A percentile compares a stretch with the other conserved stretches of the same genome.
phyloP scores from a whole-genome alignment of 2,113 vertebrate species.

The Aviceda subcristata region DNA sequence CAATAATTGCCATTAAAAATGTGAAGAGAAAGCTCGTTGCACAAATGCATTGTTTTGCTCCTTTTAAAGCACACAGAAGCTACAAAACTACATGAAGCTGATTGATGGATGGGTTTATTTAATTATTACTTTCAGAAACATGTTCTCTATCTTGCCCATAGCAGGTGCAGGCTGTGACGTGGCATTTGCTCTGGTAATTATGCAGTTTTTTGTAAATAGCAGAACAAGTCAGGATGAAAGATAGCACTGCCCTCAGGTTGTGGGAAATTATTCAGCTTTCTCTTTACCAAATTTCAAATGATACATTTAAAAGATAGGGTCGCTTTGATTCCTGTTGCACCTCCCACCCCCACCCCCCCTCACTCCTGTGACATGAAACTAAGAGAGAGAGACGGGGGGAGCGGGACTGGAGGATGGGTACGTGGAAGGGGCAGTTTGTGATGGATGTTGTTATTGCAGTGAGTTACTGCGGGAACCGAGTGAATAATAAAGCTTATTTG shows the following conservation, averaged over 20 bases:
- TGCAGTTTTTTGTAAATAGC: slow-evolving; percentile 58
- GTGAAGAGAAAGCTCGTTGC: neutral
- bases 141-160: slow-evolving; percentile 23
- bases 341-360: neutral
- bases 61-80: slow-evolving; percentile 1
- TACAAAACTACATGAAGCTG: neutral
- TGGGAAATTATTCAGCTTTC: slow-evolving; percentile 37
- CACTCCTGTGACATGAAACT: neutral
- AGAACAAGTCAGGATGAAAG: slow-evolving; percentile 58
- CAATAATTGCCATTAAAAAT: slow-evolving; percentile 53
- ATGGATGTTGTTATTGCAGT: neutral
- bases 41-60: neutral
- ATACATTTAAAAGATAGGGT: neutral
- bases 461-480: neutral
- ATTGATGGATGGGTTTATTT: slow-evolving; percentile 30
- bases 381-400: neutral
- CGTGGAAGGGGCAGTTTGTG: neutral
- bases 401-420: neutral
- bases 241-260: slow-evolving; percentile 52
- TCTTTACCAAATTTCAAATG: slow-evolving; percentile 13
- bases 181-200: slow-evolving; percentile 68
- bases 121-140: slow-evolving; percentile 29
- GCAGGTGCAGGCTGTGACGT: slow-evolving; percentile 61
- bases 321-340: slow-evolving; percentile 14
- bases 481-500: neutral